These are phyloP conservation scores for Cephonodes hylas DNA, from an alignment of 2,888 invertebrate species.

Conservation along the genomic window DNA sequence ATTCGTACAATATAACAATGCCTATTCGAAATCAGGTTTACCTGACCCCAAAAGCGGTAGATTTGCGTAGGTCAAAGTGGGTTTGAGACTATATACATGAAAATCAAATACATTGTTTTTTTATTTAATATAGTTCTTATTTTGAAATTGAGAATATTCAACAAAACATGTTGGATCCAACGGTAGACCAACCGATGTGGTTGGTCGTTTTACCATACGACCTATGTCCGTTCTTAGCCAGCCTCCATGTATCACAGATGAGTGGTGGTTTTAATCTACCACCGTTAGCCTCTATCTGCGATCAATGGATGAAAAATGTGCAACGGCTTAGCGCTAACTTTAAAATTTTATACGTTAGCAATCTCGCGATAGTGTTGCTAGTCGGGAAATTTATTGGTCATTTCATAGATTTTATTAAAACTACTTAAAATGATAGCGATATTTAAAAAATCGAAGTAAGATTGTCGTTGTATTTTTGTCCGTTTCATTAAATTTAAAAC, in stretches of 20 bases:
- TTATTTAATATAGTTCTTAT: no score
- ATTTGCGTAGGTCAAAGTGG: no score
- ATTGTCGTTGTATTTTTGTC: no score
- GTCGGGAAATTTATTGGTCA: not conserved
- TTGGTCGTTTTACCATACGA: not conserved
- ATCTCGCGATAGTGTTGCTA: slow-evolving; percentile 23
- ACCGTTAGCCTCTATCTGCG: slow-evolving; percentile 19
- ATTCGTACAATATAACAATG: no score
- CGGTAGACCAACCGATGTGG: not conserved
- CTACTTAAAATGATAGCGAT: not conserved
- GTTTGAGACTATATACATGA: no score
- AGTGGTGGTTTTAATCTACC: slow-evolving; percentile 27
- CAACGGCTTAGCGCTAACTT: slow-evolving; percentile 37
- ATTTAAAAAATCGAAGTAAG: not conserved
- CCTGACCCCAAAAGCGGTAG: no score
- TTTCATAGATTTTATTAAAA: not conserved
- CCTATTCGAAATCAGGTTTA: no score
- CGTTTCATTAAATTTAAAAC: no score
- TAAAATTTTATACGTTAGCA: slow-evolving; percentile 41
- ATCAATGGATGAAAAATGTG: slow-evolving; percentile 40
- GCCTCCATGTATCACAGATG: slow-evolving; percentile 33
- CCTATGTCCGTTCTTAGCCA: not conserved
- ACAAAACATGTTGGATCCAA: not conserved
- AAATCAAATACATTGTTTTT: no score
- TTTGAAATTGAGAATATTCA: no score